Conservation (phyloP, 2,888 invertebrate species). For the Apodemia duryi region DNA sequence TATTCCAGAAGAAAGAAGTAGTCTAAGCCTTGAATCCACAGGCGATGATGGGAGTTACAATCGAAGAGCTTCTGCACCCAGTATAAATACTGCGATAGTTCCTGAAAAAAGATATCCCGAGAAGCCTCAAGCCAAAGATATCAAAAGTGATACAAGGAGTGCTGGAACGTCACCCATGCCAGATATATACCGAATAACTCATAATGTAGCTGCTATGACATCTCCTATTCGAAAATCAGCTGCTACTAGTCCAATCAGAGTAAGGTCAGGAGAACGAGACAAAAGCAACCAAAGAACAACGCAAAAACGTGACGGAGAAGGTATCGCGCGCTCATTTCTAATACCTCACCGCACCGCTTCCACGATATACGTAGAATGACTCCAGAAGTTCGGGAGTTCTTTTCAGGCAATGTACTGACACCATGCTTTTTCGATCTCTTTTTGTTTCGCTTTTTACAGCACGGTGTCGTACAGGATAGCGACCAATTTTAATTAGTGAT, state of each 20-base stretch:
- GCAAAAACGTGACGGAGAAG: slow-evolving; percentile 36
- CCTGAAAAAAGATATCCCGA: slow-evolving; percentile 23
- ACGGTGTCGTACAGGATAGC: slow-evolving; percentile 9
- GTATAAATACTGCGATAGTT: slow-evolving; percentile 34
- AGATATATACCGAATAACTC: slow-evolving; percentile 33
- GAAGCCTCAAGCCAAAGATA: neutral
- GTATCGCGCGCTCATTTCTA: slow-evolving; percentile 43
- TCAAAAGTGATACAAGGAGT: slow-evolving; percentile 33
- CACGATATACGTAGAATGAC: slow-evolving; percentile 54
- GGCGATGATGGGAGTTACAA: slow-evolving; percentile 47
- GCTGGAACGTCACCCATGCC: slow-evolving; percentile 50
- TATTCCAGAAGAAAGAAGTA: slow-evolving; percentile 79
- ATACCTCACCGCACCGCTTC: slow-evolving; percentile 55
- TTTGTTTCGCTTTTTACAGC: slow-evolving; percentile 12
- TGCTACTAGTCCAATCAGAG: slow-evolving; percentile 45
- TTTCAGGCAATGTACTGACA: slow-evolving; percentile 13
- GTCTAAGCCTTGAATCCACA: slow-evolving; percentile 68
- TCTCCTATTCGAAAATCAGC: slow-evolving; percentile 46
- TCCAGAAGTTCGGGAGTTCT: slow-evolving; percentile 20
- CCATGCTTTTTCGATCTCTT: slow-evolving; percentile 14
- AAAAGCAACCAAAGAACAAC: slow-evolving; percentile 8
- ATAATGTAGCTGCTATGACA: slow-evolving; percentile 37
- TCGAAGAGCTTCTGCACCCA: slow-evolving; percentile 45
- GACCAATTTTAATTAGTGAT: slow-evolving; percentile 10
- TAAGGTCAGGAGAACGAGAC: slow-evolving; percentile 20